Base-by-base conservation (phyloP, 2,888 invertebrate genomes). In the Labia minor region DNA sequence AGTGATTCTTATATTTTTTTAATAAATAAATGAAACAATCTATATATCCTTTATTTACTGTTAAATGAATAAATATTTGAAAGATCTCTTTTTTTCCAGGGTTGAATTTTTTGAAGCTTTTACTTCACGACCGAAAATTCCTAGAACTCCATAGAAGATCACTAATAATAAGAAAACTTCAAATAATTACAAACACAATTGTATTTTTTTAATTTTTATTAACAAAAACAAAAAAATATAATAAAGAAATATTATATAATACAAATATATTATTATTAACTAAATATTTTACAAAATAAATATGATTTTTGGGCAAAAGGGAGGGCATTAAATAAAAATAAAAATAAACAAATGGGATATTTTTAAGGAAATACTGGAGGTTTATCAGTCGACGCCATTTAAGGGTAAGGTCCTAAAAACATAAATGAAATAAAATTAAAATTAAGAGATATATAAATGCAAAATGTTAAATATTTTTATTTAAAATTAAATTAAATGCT, bases 201-300 rank as follows among this genome's bases (percentile, higher is more conserved):
- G 3, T 26, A 26, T 26, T 26, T 26, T 26, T 26, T 26, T 11
- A 49, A 49, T 49, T 49, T 49, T 49, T 49, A 49, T 49, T 10
- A 49, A 49, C 49, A 49, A 49, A 49, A 49, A 49, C 49, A 49
- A 49, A 49, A 49, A n/a, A 14, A n/a, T 49, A 49, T 49, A 33
- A 49, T 49, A 49, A 10, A 49, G 2, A 6, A 10, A 49, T n/a
- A 49, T 49, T 49, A 49, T 26, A 26, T 26, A 26, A 26, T 26
- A 26, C 26, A 26, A 49, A 49, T 49, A 49, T 14, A n/a, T 49
- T 49, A 49, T 49, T n/a, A n/a, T 49, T 33, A 49, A 10, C 14
- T 49, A 49, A 49, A 49, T 49, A 49, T 49, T 4, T 49, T 49
- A 49, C 49, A 49, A 49, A 49, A 49, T 49, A 49, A 49, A 49